A percentile compares a stretch with the other conserved stretches of the same genome.
Conservation (phyloP, 2,113 vertebrate species). For the Oplegnathus fasciatus region DNA sequence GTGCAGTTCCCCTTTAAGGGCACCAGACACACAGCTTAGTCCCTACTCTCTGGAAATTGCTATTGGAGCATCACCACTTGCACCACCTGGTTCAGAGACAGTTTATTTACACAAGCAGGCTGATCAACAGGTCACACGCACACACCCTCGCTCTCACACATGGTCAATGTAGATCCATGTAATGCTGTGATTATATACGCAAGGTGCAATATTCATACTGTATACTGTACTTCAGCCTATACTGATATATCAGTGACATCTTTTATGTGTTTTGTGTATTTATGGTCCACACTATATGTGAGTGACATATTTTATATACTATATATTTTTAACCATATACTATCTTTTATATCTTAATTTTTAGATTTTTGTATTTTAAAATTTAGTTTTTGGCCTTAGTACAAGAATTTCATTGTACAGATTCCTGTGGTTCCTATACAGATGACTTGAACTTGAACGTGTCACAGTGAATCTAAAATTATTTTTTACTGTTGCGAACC, state of each 20-base stretch:
- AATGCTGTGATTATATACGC: background rate
- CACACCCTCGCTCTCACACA: background rate
- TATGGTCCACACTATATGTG: background rate
- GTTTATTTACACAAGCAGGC: background rate
- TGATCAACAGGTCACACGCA: background rate
- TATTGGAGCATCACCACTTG: background rate
- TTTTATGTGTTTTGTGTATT: background rate
- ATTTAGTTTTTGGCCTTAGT: background rate
- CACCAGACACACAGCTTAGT: background rate
- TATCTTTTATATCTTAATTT: background rate
- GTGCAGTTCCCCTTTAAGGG: background rate
- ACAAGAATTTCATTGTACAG: background rate
- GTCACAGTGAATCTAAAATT: background rate
- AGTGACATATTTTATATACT: background rate
- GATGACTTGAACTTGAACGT: background rate
- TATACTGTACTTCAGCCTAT: background rate
- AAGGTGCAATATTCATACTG: background rate
- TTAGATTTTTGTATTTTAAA: background rate
- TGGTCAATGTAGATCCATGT: background rate
- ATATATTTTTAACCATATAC: background rate
- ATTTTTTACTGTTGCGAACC: background rate
- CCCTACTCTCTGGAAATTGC: background rate
- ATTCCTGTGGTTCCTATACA: background rate
- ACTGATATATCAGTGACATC: background rate
- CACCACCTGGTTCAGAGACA: background rate